These are phyloP conservation scores for Aspidiotus rigidus DNA, from an alignment of 2,888 invertebrate genomes.

Conservation along the genomic window DNA sequence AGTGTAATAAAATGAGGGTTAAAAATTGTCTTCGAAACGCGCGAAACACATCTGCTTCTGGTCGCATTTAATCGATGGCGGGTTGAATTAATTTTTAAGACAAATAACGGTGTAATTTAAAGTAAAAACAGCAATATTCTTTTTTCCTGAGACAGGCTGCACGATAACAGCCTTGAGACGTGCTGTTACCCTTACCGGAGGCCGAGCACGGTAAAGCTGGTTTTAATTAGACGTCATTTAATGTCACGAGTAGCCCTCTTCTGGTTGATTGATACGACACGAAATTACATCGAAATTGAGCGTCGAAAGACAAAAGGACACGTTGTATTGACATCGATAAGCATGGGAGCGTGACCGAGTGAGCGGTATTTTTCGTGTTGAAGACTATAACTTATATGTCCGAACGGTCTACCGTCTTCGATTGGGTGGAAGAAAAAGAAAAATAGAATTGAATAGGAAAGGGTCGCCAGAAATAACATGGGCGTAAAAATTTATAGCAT, in stretches of 20 bases:
- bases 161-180: no score
- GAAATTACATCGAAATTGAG: background rate
- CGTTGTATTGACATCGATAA: background rate
- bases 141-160: background rate
- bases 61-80: slow-evolving; percentile 24
- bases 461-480: no score
- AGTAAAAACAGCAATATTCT: background rate
- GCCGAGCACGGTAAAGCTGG: background rate
- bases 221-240: slow-evolving; percentile 4
- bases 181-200: background rate
- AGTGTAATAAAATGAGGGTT: slow-evolving; percentile 17
- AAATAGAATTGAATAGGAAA: no score
- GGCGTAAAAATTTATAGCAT: no score
- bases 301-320: background rate
- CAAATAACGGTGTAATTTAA: slow-evolving; percentile 26
- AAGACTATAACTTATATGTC: no score
- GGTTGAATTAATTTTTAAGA: slow-evolving; percentile 30
- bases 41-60: slow-evolving; percentile 20
- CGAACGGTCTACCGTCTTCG: no score
- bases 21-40: slow-evolving; percentile 25
- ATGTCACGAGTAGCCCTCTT: slow-evolving; percentile 4
- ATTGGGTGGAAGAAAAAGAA: no score
- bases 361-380: no score
- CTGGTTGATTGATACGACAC: background rate
- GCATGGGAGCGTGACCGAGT: no score